phyloP scores from a whole-genome alignment of 2,113 vertebrate species.

The human region DNA sequence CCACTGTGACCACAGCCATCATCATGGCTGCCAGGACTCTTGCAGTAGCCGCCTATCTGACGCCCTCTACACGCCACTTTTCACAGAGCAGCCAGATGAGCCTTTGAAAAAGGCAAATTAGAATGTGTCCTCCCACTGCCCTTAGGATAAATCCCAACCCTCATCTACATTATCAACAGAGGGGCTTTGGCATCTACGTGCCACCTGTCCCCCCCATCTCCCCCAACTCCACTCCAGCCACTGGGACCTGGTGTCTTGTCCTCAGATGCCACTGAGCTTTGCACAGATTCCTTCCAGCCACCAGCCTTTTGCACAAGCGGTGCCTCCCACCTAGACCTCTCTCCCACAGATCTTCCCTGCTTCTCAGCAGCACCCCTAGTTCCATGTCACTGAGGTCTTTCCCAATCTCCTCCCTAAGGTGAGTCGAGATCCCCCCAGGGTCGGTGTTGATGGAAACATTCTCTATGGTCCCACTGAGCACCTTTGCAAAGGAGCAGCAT shows the following conservation, averaged over 20 bases:
- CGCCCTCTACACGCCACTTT: neutral
- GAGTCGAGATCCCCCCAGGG: too few relatives aligned
- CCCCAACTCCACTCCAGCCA: too few relatives aligned
- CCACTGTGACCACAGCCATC: neutral
- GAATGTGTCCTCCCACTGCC: neutral
- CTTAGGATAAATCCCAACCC: neutral
- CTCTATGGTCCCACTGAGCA: neutral
- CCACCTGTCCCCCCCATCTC: neutral
- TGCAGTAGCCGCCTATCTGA: too few relatives aligned
- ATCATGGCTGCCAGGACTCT: fast-evolving
- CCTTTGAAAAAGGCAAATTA: neutral
- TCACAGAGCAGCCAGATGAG: neutral
- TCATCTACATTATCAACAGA: neutral
- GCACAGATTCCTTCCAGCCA: neutral
- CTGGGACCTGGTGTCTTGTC: neutral
- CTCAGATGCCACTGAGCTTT: neutral
- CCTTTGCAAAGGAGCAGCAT: too few relatives aligned
- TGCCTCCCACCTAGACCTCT: neutral
- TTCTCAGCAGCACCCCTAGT: too few relatives aligned
- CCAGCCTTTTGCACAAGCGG: neutral
- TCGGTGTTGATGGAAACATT: neutral
- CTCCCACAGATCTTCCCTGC: neutral
- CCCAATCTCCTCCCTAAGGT: too few relatives aligned
- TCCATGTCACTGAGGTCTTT: neutral
- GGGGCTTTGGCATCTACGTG: neutral